These are phyloP conservation scores for Germaria angustata DNA, from an alignment of 2,888 invertebrate genomes.

Conservation along the genomic window DNA sequence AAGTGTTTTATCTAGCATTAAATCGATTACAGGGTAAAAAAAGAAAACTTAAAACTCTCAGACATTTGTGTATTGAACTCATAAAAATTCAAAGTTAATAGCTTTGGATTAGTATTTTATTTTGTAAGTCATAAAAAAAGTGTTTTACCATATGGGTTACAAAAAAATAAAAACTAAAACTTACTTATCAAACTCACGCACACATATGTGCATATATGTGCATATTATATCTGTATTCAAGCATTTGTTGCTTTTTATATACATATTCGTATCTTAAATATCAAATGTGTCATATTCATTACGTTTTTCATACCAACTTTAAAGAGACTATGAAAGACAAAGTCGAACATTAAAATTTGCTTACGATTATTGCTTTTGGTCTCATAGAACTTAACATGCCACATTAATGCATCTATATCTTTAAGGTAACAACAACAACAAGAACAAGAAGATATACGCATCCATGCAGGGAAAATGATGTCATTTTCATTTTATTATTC, in stretches of 20 bases:
- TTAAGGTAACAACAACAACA: not conserved
- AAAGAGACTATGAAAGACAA: conserved; percentile 17
- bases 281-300: conserved; percentile 53
- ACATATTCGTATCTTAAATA: conserved; percentile 37
- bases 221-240: not conserved
- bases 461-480: conserved; percentile 39
- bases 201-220: not conserved
- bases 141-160: conserved; percentile 36
- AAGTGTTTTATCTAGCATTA: not conserved
- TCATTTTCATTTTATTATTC: conserved; percentile 37
- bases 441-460: not conserved
- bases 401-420: conserved; percentile 28
- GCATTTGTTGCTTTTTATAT: not conserved
- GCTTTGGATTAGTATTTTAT: conserved; percentile 47
- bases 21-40: conserved; percentile 4
- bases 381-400: conserved; percentile 41
- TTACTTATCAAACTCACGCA: not conserved
- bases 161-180: not conserved
- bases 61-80: conserved; percentile 48
- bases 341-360: conserved; percentile 48
- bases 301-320: conserved; percentile 6
- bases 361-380: conserved; percentile 41
- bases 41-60: conserved; percentile 35
- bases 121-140: conserved; percentile 46
- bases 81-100: conserved; percentile 57